These are phyloP conservation scores for Hydrolagus affinis DNA, from an alignment of 2,113 vertebrate species.

Conservation along the genomic window DNA sequence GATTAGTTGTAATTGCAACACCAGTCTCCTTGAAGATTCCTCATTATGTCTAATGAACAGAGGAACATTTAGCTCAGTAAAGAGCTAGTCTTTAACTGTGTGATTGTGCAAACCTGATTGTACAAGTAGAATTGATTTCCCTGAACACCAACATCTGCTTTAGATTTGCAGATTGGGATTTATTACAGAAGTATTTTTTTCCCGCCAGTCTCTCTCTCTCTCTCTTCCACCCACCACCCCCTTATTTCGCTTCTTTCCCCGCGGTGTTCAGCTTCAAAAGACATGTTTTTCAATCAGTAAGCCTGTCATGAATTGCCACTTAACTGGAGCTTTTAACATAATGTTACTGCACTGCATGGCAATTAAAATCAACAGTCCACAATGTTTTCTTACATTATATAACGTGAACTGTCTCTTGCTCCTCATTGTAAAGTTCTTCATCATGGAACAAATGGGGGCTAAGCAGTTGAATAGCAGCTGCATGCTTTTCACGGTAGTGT, in stretches of 20 bases:
- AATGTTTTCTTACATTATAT: slow-evolving; percentile 31
- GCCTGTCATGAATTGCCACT: slow-evolving; percentile 76
- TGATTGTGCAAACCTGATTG: slow-evolving; percentile 54
- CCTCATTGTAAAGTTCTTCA: slow-evolving; percentile 28
- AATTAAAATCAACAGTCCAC: slow-evolving; percentile 72
- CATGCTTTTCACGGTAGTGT: slow-evolving; percentile 53
- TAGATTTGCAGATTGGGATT: slow-evolving; percentile 50
- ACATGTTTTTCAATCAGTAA: slow-evolving; percentile 69
- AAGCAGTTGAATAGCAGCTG: slow-evolving; percentile 31
- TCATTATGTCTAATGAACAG: slow-evolving; percentile 64
- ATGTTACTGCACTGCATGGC: slow-evolving; percentile 80
- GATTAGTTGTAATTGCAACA: slow-evolving; percentile 88
- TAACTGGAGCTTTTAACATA: slow-evolving; percentile 71
- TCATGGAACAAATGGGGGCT: slow-evolving; percentile 20
- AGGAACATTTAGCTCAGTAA: slow-evolving; percentile 54
- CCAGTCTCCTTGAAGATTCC: slow-evolving; percentile 73
- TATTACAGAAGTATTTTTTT: slow-evolving; percentile 45
- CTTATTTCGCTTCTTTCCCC: slow-evolving; percentile 36
- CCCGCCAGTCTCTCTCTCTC: slow-evolving; percentile 20
- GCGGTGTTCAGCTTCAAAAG: slow-evolving; percentile 57
- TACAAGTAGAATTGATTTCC: slow-evolving; percentile 55
- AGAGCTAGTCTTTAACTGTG: slow-evolving; percentile 53
- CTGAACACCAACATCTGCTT: slow-evolving; percentile 47
- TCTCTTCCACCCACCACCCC: slow-evolving; percentile 42
- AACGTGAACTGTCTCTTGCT: slow-evolving; percentile 32